These are phyloP conservation scores for Equus quagga DNA, from an alignment of 2,113 vertebrate species.

Conservation along the genomic window DNA sequence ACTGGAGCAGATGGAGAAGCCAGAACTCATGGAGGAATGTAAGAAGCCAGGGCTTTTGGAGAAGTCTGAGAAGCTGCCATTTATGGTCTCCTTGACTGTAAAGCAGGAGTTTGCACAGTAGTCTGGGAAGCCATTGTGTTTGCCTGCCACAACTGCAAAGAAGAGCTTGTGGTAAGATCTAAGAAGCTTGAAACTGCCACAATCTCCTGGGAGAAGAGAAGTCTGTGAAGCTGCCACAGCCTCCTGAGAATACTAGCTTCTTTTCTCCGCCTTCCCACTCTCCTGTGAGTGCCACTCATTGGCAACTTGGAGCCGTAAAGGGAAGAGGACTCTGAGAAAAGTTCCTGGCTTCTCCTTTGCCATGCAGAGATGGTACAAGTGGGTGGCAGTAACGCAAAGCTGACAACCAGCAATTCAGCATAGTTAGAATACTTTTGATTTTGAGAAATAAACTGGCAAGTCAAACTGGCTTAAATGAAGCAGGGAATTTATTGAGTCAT, in stretches of 20 bases:
- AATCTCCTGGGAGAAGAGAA: background rate
- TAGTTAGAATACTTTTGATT: background rate
- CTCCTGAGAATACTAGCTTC: background rate
- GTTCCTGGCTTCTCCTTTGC: background rate
- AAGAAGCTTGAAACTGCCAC: background rate
- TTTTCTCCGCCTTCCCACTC: background rate
- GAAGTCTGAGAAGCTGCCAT: background rate
- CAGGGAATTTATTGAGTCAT: background rate
- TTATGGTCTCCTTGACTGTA: background rate
- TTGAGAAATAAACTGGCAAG: slow-evolving; percentile 33
- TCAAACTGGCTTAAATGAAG: background rate
- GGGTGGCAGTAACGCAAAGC: background rate
- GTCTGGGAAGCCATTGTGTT: background rate
- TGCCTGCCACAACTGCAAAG: background rate
- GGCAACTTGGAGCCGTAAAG: background rate
- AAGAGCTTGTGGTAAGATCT: background rate
- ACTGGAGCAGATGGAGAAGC: background rate
- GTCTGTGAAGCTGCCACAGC: background rate
- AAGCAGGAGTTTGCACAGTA: background rate
- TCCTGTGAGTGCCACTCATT: background rate
- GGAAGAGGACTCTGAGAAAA: background rate
- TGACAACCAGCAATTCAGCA: background rate
- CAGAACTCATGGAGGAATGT: background rate
- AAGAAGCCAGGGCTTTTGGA: background rate
- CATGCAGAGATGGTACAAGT: background rate